A percentile compares a stretch with the other conserved stretches of the same genome.
Conservation (phyloP, 92 coral and sea anemone species). For the Phymanthus crucifer region DNA sequence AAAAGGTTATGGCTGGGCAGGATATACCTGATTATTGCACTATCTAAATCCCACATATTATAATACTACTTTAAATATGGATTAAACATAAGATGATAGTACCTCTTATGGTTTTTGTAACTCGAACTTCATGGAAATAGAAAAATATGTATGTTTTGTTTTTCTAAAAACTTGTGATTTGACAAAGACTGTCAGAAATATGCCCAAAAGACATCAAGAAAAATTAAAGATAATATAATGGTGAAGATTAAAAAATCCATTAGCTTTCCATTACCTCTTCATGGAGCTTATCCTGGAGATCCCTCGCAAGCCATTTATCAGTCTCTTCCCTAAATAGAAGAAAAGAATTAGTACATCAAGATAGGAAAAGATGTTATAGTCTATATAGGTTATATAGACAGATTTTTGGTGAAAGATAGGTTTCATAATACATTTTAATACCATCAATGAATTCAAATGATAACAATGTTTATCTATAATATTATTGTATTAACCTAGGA, state of each 20-base stretch:
- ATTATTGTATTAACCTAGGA: neutral
- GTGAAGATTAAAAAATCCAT: neutral
- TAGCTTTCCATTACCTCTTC: slow-evolving; percentile 55
- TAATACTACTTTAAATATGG: neutral
- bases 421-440: neutral
- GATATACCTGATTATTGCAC: neutral
- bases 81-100: neutral
- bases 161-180: too few species aligned
- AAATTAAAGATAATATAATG: neutral
- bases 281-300: slow-evolving; percentile 78
- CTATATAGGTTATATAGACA: neutral
- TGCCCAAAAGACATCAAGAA: too few species aligned
- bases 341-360: neutral
- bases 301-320: slow-evolving; percentile 90
- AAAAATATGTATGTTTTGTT: too few species aligned
- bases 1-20: neutral
- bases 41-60: neutral
- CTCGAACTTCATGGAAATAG: too few species aligned
- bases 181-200: too few species aligned
- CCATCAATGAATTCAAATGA: neutral
- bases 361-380: too few species aligned
- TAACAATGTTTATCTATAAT: neutral
- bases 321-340: slow-evolving; percentile 69
- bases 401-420: too few species aligned
- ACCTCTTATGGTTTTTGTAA: too few species aligned